Evolutionary conservation across 1,140 invertebrate species (phyloP).

Genomic region (Drosophila athabasca): DNA sequence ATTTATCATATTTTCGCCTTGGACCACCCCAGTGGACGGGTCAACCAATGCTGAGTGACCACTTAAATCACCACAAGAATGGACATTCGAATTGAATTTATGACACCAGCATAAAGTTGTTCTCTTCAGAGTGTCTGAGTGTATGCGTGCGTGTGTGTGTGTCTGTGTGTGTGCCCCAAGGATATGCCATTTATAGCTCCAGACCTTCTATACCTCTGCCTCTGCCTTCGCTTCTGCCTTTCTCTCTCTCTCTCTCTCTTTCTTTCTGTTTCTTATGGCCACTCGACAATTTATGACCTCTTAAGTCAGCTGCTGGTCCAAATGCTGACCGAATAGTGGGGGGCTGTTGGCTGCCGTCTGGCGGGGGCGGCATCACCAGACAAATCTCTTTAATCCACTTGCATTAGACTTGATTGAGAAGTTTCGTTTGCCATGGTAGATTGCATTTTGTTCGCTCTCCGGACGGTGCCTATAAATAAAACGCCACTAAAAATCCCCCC

Average conservation of each 20-base stretch:
- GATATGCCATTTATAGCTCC: constrained; percentile 66
- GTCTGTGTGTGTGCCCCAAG: constrained; percentile 43
- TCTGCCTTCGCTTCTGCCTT: not conserved
- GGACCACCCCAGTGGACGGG: constrained; percentile 17
- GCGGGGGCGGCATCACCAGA: constrained; percentile 25
- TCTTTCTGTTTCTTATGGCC: constrained; percentile 57
- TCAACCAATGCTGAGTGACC: constrained; percentile 60
- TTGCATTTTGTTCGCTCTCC: constrained; percentile 16
- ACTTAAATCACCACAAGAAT: constrained; percentile 81
- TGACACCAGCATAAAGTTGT: constrained; percentile 69
- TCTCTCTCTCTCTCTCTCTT: not conserved
- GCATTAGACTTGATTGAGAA: constrained; percentile 60
- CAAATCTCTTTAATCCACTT: constrained; percentile 61
- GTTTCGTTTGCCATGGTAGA: constrained; percentile 11
- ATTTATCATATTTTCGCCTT: constrained; percentile 79
- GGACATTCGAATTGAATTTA: constrained; percentile 81
- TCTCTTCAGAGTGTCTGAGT: not conserved
- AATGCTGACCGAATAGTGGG: constrained; percentile 37
- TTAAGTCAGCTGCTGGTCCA: constrained; percentile 66
- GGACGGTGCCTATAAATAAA: constrained; percentile 31
- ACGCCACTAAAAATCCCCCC: not conserved
- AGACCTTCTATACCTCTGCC: not conserved
- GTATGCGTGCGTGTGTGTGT: not conserved
- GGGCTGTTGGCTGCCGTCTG: not conserved
- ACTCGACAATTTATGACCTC: constrained; percentile 68